Percentiles rank a stretch among this genome's conserved stretches.
Conservation (phyloP, 2,888 invertebrate genomes). For the Globia sparganii region DNA sequence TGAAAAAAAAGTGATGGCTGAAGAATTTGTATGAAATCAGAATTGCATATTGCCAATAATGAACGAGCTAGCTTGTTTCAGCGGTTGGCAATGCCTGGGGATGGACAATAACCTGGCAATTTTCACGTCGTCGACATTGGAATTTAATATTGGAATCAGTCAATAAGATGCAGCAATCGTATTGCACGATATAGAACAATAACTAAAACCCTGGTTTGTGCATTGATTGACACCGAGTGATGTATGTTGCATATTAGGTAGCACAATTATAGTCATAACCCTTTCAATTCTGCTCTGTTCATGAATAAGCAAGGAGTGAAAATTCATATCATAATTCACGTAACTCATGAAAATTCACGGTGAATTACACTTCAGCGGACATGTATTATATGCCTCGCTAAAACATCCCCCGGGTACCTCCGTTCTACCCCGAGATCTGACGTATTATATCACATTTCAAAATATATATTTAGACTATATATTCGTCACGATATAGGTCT, state of each 20-base stretch:
- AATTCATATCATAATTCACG: conserved; percentile 73
- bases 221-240: not conserved
- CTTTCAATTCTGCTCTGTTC: not conserved
- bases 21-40: not conserved
- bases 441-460: conserved; percentile 44
- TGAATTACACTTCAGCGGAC: conserved; percentile 56
- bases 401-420: conserved; percentile 45
- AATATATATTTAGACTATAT: conserved; percentile 32
- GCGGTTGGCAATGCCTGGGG: not conserved
- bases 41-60: not conserved
- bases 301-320: conserved; percentile 40
- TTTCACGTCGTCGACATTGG: not conserved
- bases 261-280: not conserved
- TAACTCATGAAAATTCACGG: conserved; percentile 69
- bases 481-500: conserved; percentile 8
- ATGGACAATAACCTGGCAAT: not conserved
- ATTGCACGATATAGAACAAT: not conserved
- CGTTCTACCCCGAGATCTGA: conserved; percentile 37
- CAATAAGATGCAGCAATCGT: not conserved
- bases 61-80: not conserved
- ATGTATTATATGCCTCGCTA: conserved; percentile 52
- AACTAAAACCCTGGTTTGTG: too few relatives aligned
- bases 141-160: conserved; percentile 12
- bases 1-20: not conserved
- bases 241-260: not conserved